Conservation (phyloP, 37 sponge, comb jelly and placozoan genomes). For the Oopsacas minuta region DNA sequence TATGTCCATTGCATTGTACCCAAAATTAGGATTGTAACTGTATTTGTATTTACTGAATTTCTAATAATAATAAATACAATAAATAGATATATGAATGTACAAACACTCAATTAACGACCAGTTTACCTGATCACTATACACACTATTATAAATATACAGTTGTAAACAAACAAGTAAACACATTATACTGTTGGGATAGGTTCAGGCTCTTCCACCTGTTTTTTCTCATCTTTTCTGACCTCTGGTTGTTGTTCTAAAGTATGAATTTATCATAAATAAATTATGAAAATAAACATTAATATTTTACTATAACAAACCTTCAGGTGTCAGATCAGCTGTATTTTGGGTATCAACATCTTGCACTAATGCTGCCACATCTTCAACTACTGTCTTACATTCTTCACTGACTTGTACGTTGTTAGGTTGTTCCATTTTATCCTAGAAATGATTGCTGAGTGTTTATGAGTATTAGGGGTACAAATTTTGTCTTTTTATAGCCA, state of each 20-base stretch:
- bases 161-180: not conserved
- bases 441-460: no score
- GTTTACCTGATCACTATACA: not conserved
- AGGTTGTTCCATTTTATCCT: no score
- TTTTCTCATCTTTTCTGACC: not conserved
- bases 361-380: no score
- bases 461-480: no score
- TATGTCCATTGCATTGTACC: no score
- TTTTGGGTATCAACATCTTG: no score
- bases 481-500: no score
- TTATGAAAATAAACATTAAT: not conserved
- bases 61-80: not conserved
- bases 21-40: not conserved
- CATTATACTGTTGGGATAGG: not conserved
- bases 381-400: no score
- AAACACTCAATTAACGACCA: slow-evolving; percentile 15
- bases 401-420: no score
- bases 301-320: no score
- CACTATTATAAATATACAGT: not conserved
- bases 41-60: not conserved
- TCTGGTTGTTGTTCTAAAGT: not conserved
- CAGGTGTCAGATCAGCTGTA: no score
- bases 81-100: not conserved
- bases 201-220: not conserved
- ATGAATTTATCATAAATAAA: not conserved